Percentiles rank a stretch among this genome's conserved stretches.
Conservation (phyloP, 1,140 invertebrate genomes). For the Cotesia typhae region DNA sequence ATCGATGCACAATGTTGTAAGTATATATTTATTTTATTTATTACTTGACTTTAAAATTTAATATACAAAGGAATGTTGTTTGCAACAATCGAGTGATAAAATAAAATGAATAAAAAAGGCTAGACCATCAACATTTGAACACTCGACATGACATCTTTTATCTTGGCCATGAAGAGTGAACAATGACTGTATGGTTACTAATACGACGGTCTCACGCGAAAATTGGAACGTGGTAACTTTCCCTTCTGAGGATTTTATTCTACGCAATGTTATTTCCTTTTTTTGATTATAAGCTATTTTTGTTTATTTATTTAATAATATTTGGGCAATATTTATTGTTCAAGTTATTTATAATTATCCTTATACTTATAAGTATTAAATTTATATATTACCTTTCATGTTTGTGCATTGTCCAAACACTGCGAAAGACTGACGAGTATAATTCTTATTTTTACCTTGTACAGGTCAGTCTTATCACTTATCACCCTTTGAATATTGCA, state of each 20-base stretch:
- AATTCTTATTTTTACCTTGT: neutral
- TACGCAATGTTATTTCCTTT: conserved; percentile 1
- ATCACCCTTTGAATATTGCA: neutral
- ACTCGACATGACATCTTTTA: conserved; percentile 5
- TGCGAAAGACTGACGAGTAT: neutral
- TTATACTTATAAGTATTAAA: too few species aligned
- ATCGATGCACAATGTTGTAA: conserved; percentile 52
- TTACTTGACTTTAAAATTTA: neutral
- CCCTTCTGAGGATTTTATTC: conserved; percentile 24
- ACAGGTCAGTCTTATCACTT: conserved; percentile 5
- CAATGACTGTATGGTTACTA: conserved; percentile 47
- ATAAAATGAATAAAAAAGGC: neutral
- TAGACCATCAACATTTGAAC: neutral
- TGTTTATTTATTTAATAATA: too few species aligned
- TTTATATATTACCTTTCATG: too few species aligned
- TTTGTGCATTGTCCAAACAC: too few species aligned
- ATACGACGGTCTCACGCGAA: conserved; percentile 41
- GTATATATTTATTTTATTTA: conserved; percentile 34
- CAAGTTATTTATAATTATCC: too few species aligned
- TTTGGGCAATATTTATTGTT: too few species aligned
- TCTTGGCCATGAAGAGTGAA: conserved; percentile 43
- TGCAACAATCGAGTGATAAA: conserved; percentile 34
- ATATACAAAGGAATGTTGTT: conserved; percentile 17
- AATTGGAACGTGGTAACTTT: conserved; percentile 56
- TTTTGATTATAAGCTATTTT: neutral